Conservation (phyloP, 1,140 invertebrate species). For the Drosophila pallidifrons region DNA sequence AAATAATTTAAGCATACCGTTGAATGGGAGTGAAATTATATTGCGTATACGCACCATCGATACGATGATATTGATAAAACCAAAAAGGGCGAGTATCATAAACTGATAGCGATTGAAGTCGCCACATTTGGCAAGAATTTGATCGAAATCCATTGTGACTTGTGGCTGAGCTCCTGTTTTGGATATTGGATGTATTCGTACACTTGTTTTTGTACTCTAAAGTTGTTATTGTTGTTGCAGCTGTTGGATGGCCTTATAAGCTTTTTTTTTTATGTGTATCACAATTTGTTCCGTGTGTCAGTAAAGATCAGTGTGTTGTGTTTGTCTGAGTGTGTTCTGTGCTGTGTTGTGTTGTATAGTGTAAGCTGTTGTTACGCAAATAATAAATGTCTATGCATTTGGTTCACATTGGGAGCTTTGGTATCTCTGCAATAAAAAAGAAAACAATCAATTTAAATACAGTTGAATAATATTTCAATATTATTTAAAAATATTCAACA, state of each 20-base stretch:
- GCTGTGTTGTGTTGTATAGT: constrained; percentile 40
- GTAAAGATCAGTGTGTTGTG: background rate
- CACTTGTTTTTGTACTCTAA: constrained; percentile 25
- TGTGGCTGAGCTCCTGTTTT: constrained; percentile 5
- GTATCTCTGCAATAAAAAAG: constrained; percentile 43
- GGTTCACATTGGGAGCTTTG: constrained; percentile 64
- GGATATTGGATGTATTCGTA: constrained; percentile 1
- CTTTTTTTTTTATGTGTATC: constrained; percentile 22
- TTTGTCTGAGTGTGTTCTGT: constrained; percentile 14
- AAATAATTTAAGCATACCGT: background rate
- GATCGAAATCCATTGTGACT: constrained; percentile 86
- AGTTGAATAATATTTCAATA: background rate
- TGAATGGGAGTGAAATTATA: background rate
- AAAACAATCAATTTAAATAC: background rate
- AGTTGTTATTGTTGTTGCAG: background rate
- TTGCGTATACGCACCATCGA: constrained; percentile 79
- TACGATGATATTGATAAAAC: constrained; percentile 86
- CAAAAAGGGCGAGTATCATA: constrained; percentile 87
- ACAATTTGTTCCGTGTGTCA: constrained; percentile 31
- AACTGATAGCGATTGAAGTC: constrained; percentile 88
- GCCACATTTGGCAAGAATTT: constrained; percentile 87
- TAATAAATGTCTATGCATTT: constrained; percentile 38
- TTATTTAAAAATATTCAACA: no score
- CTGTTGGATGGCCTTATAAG: constrained; percentile 10
- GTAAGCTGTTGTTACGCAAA: constrained; percentile 32